Conservation (phyloP, 2,113 vertebrate species). For the Ellobius talpinus region DNA sequence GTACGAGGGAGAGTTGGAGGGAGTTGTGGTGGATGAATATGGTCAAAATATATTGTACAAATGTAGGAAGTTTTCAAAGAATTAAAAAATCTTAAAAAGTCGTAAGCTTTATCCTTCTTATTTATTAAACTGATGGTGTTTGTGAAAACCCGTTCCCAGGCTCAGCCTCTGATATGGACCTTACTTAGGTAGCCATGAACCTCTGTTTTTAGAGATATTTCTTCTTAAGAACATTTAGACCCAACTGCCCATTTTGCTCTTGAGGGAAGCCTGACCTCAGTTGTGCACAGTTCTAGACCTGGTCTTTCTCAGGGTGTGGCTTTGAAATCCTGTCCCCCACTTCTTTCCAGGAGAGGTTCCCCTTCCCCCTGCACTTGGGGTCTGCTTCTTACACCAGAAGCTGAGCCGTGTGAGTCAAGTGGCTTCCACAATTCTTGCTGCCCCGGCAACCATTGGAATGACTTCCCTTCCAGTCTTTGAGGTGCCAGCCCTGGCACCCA, state of each 20-base stretch:
- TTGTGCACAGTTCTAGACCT: not conserved
- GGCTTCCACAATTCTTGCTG: not conserved
- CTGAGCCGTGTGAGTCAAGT: not conserved
- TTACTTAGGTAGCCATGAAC: not conserved
- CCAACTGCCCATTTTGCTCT: not conserved
- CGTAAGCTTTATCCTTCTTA: not conserved
- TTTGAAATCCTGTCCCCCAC: conserved; percentile 17
- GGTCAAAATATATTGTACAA: not conserved
- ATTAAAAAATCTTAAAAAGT: not conserved
- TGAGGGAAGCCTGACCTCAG: not conserved
- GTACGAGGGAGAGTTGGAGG: too few relatives aligned
- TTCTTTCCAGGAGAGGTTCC: not conserved
- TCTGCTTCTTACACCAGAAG: not conserved
- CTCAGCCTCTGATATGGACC: not conserved
- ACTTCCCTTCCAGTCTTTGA: not conserved
- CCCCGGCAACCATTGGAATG: not conserved
- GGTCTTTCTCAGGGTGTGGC: not conserved
- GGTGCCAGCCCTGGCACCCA: not conserved
- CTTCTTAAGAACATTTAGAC: not conserved
- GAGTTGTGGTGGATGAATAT: not conserved
- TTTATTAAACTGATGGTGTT: not conserved
- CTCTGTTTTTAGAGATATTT: not conserved
- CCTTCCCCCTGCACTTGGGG: not conserved
- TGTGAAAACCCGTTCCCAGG: not conserved
- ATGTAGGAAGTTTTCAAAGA: not conserved